Conservation (phyloP, 2,888 invertebrate genomes). For the Autographa pulchrina region DNA sequence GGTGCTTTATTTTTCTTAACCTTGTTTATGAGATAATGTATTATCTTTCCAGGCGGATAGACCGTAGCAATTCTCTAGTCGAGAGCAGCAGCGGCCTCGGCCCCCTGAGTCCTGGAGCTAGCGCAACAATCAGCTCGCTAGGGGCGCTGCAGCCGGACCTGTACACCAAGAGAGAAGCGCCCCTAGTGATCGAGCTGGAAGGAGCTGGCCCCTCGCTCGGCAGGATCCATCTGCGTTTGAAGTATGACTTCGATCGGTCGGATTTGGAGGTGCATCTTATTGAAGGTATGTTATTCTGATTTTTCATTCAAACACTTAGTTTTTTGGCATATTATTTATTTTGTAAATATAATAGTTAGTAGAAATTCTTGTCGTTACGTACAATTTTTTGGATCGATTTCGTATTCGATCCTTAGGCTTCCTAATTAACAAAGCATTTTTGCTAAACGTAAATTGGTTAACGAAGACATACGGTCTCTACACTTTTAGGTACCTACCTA, state of each 20-base stretch:
- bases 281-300: conserved; percentile 90
- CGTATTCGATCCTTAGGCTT: too few species aligned
- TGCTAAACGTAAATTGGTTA: too few species aligned
- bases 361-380: too few species aligned
- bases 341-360: neutral
- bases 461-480: too few species aligned
- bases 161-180: conserved; percentile 94
- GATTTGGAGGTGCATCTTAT: conserved; percentile 97
- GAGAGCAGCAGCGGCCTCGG: conserved; percentile 84
- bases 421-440: too few species aligned
- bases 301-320: neutral
- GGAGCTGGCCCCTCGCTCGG: conserved; percentile 93
- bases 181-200: conserved; percentile 91
- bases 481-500: too few species aligned
- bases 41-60: conserved; percentile 80
- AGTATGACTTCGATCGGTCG: conserved; percentile 96
- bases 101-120: conserved; percentile 82
- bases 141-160: conserved; percentile 96
- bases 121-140: conserved; percentile 85
- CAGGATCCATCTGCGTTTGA: conserved; percentile 94
- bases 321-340: neutral
- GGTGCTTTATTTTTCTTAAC: too few species aligned
- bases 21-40: neutral
- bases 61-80: conserved; percentile 87
- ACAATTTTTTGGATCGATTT: too few species aligned